Evolutionary conservation across 2,888 invertebrate genomes (phyloP), one percentile per base, ranked within the genome.

Genomic region (Meteorus cinctellus): DNA sequence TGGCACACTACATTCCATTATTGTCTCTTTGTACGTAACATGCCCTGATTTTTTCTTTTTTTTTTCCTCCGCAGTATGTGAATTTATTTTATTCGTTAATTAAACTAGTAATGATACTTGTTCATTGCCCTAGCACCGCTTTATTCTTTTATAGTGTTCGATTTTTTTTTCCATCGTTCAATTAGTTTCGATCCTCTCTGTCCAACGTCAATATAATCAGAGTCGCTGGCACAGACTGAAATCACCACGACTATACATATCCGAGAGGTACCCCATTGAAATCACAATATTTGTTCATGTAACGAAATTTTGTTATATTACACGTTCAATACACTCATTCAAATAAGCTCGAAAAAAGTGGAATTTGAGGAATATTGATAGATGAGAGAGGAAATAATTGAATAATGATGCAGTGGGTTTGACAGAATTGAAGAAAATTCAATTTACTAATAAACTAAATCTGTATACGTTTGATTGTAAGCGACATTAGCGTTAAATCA

Each of bases 41-140:
- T 62, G 19, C 31, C n/a, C 60, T 34, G 27, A 71, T 59, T 71
- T 67, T 36, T 66, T 70, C 36, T 68, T 16, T 19, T 55, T 41
- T 48, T 36, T 29, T 45, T 10, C 63, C 48, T 72, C 69, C 63
- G 31, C 41, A 2, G 41, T 41, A 41, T 12, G 41, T 41, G 41
- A 12, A 41, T 41, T 41, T 41, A 41, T 65, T 19, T 24, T 69
- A 12, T 63, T 45, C 77, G 75, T 77, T 75, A 75, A 77, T 77
- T 77, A 77, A 77, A 77, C 60, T 59, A 4, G 14, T 12, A 31
- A 34, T 27, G 62, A 67, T 77, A 74, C 75, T 75, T 72, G 77
- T 75, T 65, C 51, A 72, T 77, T 77, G 65, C 62, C 67, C 65
- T 48, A n/a, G 72, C 19, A 72, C 63, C 48, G 41, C 48, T 63